Base-by-base conservation (phyloP, 2,888 invertebrate genomes). In the Pimpla rufipes region DNA sequence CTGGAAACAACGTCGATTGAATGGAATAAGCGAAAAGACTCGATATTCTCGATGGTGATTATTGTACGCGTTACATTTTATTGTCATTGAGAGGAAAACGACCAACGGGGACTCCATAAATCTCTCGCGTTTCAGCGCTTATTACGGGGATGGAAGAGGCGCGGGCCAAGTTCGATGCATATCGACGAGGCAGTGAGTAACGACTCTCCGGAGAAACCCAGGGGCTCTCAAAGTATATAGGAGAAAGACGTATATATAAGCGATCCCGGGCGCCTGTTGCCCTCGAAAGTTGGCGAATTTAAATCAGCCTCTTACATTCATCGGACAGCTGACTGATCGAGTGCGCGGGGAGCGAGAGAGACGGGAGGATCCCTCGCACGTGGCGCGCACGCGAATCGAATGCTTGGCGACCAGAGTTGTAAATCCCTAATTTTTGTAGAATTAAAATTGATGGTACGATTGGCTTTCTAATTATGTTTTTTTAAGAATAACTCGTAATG, bases 241-340 rank as follows among this genome's bases (percentile, higher is more conserved):
- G n/a, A n/a, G n/a, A n/a, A n/a, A 35, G 16, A n/a, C 29, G 73
- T 67, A 59, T 73, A 55, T 73, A n/a, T 50, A 71, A 13, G 42
- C 37, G 52, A 78, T 57, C 59, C 37, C 42, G 42, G 21, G 13
- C 21, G 37, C 35, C 37, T 40, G 29, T 59, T 35, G 29, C 29
- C 29, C 35, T 10, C 40, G 55, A 47, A 57, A 29, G 10, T 79
- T 75, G 64, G 79, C 66, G 79, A 83, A 83, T 66, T 79, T 66
- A 71, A 66, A 75, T 75, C 79, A 75, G 55, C 10, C 29, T 37
- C 59, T 21, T 67, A 35, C 35, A 67, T 37, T 55, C 50, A 42
- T 42, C 35, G 40, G 71, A 77, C 67, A 70, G 64, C 64, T 50
- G 57, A 67, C 57, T 68, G 74, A 83, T 82, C 62, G 81, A 79